Percentiles rank a stretch among this genome's conserved stretches.
These are phyloP conservation scores for Leptinotarsa peninsularis DNA, from an alignment of 2,888 invertebrate species.

Conservation along the genomic window DNA sequence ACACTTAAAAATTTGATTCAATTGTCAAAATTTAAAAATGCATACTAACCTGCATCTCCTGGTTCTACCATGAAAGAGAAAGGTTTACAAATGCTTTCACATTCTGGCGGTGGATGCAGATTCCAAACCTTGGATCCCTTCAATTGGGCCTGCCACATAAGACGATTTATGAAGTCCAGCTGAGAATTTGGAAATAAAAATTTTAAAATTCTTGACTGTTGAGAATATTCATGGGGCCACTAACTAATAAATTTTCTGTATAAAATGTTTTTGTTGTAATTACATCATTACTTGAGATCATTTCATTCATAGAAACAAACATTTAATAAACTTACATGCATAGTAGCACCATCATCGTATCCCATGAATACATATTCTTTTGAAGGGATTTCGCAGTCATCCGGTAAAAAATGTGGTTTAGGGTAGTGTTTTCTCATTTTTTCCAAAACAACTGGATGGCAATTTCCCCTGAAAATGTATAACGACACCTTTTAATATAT, in stretches of 20 bases:
- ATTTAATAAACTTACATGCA: conserved; percentile 78
- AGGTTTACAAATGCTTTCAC: conserved; percentile 80
- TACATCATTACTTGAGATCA: too few relatives aligned
- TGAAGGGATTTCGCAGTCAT: conserved; percentile 88
- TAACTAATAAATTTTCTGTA: too few relatives aligned
- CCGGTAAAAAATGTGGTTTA: conserved; percentile 86
- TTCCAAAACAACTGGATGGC: conserved; percentile 82
- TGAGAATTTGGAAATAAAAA: conserved; percentile 62
- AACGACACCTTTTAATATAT: not conserved
- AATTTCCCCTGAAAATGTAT: conserved; percentile 77
- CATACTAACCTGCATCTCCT: conserved; percentile 82
- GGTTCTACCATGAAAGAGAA: conserved; percentile 84
- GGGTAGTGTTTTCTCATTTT: conserved; percentile 82
- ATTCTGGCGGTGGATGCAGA: conserved; percentile 87
- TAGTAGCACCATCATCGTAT: conserved; percentile 88
- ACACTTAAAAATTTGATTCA: not conserved
- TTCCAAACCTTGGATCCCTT: conserved; percentile 88
- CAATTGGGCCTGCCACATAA: conserved; percentile 95
- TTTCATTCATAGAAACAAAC: not conserved
- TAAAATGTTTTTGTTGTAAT: too few relatives aligned
- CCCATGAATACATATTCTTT: conserved; percentile 94
- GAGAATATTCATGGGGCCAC: too few relatives aligned
- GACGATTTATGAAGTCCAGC: conserved; percentile 90
- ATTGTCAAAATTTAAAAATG: not conserved
- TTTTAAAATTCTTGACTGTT: not conserved